phyloP scores from a whole-genome alignment of 35 echinoderm and acorn worm species.

The Eucidaris tribuloides region DNA sequence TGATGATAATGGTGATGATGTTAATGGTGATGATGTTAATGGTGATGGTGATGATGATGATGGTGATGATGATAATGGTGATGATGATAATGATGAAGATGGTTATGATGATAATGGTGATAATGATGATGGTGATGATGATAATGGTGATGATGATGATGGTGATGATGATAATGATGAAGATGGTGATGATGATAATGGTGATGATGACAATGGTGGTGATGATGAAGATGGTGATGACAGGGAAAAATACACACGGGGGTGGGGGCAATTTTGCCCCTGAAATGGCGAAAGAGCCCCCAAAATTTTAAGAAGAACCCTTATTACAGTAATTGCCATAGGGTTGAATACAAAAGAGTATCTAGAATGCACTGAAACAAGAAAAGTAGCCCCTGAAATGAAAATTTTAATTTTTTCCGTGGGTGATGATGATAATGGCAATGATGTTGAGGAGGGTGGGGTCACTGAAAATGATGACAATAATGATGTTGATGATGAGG shows the following conservation, averaged over 20 bases:
- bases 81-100: not conserved
- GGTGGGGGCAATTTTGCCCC: too few relatives aligned
- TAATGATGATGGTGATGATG: not conserved
- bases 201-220: not conserved
- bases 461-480: not conserved
- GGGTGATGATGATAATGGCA: not conserved
- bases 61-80: not conserved
- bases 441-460: too few relatives aligned
- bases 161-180: not conserved
- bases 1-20: not conserved
- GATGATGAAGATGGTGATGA: too few relatives aligned
- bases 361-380: too few relatives aligned
- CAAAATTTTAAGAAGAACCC: not conserved
- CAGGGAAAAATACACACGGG: not conserved
- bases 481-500: not conserved
- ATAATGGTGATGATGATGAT: not conserved
- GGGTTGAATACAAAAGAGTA: not conserved
- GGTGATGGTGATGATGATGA: not conserved
- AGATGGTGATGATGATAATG: not conserved
- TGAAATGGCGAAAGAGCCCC: too few relatives aligned
- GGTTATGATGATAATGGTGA: too few relatives aligned
- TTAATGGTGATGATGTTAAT: not conserved
- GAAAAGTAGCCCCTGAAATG: too few relatives aligned
- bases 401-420: too few relatives aligned
- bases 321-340: not conserved